Conservation (phyloP, 2,113 vertebrate species). For the Protobothrops mucrosquamatus region DNA sequence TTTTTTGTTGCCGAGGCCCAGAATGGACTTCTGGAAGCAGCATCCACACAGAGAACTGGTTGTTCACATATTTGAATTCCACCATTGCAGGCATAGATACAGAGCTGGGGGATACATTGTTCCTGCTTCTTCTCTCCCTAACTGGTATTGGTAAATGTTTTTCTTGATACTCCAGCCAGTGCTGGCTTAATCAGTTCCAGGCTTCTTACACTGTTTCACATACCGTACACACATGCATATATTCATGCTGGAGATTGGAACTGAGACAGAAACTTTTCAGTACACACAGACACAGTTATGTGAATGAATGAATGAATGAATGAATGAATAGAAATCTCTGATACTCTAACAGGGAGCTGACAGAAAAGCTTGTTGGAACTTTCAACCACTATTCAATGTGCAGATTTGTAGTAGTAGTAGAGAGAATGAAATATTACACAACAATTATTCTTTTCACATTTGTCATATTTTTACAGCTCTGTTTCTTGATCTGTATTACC, state of each 20-base stretch:
- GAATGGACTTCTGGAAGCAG: too few relatives aligned
- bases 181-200: neutral
- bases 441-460: neutral
- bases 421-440: neutral
- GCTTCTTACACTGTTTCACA: neutral
- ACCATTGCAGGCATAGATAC: too few relatives aligned
- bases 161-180: neutral
- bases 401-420: neutral
- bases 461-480: neutral
- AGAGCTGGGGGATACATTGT: neutral
- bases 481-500: neutral
- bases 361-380: neutral
- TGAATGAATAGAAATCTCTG: neutral
- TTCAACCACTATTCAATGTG: neutral
- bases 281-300: neutral
- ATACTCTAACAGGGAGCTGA: neutral
- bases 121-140: neutral
- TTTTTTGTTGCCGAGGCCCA: too few relatives aligned
- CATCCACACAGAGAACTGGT: too few relatives aligned
- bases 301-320: neutral
- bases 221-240: neutral
- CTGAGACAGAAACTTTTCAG: neutral
- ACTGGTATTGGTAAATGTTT: neutral
- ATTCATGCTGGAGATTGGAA: neutral
- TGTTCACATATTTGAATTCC: too few relatives aligned